Base-by-base conservation (phyloP, 2,888 invertebrate species). In the Tenthredo amoena region DNA sequence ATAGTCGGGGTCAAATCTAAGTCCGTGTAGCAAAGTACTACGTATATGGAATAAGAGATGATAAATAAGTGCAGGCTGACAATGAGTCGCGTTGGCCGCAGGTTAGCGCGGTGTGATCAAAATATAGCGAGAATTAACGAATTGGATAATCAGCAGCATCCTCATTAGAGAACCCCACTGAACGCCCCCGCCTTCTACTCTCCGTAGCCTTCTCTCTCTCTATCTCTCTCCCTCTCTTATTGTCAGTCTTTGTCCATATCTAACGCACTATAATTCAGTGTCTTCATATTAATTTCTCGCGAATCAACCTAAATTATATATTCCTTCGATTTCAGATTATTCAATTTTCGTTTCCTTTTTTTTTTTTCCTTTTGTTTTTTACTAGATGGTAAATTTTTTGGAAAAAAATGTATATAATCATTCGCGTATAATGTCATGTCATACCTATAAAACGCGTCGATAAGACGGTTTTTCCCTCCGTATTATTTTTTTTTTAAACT, bases 91-190 rank as follows among this genome's bases (percentile, higher is more conserved):
- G 65, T 83, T 71, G 71, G 84, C 43, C 43, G 84, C 58, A 84
- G 84, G 72, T 84, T 84, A 58, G 76, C 90, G 81, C 81, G 68
- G 88, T 86, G 86, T 87, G 91, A 93, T 93, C 91, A 93, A 93
- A 93, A 93, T 93, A 92, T 91, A 93, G 93, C 93, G 93, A 93
- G 92, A 93, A 93, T 93, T 93, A 92, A 93, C 93, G 93, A 95
- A 95, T 95, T 95, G 95, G 94, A 95, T 96, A 96, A 95, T 95
- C 94, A 94, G 95, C 93, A 94, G 95, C 95, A 95, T 95, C 95
- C 95, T 95, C 94, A 94, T 95, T 95, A 95, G 93, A 92, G 93
- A 91, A 93, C 94, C 91, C 91, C 92, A 91, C 91, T 91, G 89
- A 89, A 91, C 93, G 93, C 92, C 93, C 91, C 92, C 93, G 91